Conservation (phyloP, 2,797 vertebrate genomes). For the Hippocampus kuda region DNA sequence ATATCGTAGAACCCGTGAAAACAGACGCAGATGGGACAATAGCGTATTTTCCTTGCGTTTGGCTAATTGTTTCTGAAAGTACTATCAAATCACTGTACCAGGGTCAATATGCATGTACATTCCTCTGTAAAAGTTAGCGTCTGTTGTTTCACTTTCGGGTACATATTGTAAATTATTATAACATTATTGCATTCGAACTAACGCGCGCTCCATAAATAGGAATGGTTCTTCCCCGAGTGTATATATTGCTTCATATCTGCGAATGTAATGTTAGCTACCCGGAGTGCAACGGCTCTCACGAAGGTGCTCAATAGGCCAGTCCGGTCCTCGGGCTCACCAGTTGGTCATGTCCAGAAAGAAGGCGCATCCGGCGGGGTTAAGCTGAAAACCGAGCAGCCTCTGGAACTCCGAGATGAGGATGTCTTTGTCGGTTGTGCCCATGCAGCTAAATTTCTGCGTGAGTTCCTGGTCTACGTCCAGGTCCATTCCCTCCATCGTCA, state of each 20-base stretch:
- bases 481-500: conserved; percentile 91
- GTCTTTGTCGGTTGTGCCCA: conserved; percentile 95
- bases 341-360: conserved; percentile 99
- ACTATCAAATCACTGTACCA: background rate
- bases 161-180: no score
- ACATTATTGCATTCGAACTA: background rate
- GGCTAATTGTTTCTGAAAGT: background rate
- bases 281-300: background rate
- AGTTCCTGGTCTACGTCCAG: conserved; percentile 85
- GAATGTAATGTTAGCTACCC: background rate
- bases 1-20: background rate
- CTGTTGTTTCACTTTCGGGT: background rate
- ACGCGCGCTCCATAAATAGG: background rate
- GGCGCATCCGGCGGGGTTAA: conserved; percentile 95
- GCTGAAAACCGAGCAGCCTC: conserved; percentile 89
- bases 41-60: background rate
- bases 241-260: background rate
- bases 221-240: background rate
- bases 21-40: background rate
- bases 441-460: conserved; percentile 97
- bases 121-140: background rate
- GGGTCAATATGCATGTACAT: background rate
- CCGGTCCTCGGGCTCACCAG: conserved; percentile 79
- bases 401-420: conserved; percentile 94
- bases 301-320: conserved; percentile 37